phyloP scores from a whole-genome alignment of 2,113 vertebrate genomes.

The Centropus unirufus region DNA sequence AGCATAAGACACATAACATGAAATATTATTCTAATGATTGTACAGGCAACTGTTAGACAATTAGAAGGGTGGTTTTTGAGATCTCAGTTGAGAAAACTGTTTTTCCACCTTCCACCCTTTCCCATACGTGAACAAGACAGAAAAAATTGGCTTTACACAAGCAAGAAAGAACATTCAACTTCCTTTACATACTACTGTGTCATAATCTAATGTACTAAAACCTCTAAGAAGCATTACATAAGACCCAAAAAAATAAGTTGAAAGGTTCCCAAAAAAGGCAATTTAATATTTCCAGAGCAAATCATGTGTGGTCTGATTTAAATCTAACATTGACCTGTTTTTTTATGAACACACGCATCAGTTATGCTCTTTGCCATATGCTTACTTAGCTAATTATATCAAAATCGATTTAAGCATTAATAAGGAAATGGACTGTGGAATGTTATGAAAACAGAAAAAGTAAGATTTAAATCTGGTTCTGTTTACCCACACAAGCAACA shows the following conservation, averaged over 20 bases:
- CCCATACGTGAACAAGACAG: not conserved
- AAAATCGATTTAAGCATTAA: not conserved
- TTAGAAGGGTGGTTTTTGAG: not conserved
- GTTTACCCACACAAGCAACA: not conserved
- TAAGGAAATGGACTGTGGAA: not conserved
- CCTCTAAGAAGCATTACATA: not conserved
- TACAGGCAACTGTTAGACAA: not conserved
- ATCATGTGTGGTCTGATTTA: not conserved
- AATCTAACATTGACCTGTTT: slow-evolving; percentile 11
- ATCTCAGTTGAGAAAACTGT: not conserved
- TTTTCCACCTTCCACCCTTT: not conserved
- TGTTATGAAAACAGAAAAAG: not conserved
- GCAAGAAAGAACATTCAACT: not conserved
- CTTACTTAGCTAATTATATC: slow-evolving; percentile 2
- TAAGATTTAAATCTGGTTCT: not conserved
- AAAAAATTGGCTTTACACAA: not conserved
- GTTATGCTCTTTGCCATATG: not conserved
- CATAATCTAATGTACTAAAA: not conserved
- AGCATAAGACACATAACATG: not conserved
- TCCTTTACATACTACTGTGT: not conserved
- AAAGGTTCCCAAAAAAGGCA: not conserved
- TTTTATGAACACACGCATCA: not conserved
- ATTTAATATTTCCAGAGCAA: not conserved
- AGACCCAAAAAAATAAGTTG: not conserved
- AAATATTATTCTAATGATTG: not conserved